Conservation (phyloP, 2,113 vertebrate species). For the Bubo blakistoni region DNA sequence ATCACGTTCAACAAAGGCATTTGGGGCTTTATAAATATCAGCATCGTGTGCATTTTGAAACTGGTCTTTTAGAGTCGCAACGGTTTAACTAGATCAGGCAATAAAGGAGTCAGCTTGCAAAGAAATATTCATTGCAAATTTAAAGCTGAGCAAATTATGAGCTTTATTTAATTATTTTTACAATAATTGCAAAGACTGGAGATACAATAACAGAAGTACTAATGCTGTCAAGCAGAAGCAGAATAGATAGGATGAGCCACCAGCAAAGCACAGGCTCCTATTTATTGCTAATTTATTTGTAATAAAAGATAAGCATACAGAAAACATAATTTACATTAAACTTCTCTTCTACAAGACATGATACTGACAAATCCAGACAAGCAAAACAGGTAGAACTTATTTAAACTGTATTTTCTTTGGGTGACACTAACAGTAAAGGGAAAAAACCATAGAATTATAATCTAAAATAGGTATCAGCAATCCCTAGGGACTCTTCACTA, state of each 20-base stretch:
- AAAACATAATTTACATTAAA: background rate
- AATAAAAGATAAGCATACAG: conserved; percentile 21
- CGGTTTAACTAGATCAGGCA: background rate
- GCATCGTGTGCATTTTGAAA: rapidly evolving
- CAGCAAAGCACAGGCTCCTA: background rate
- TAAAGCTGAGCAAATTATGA: background rate
- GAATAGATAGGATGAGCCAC: background rate
- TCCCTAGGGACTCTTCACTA: background rate
- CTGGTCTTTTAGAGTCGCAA: background rate
- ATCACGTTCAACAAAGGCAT: rapidly evolving
- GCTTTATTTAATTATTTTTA: conserved; percentile 1
- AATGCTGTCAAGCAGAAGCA: background rate
- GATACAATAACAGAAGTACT: background rate
- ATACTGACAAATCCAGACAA: background rate
- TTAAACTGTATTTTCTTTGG: background rate
- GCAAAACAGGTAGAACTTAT: background rate
- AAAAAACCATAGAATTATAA: background rate
- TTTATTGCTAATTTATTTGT: conserved; percentile 5
- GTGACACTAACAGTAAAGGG: background rate
- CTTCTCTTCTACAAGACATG: background rate
- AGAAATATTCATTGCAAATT: background rate
- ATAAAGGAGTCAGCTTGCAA: background rate
- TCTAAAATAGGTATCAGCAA: background rate
- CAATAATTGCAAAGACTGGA: background rate
- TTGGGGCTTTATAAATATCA: background rate